Percentiles rank a stretch among this genome's conserved stretches.
phyloP scores from a whole-genome alignment of 2,113 vertebrate species.

The Dendrocopos noguchii region DNA sequence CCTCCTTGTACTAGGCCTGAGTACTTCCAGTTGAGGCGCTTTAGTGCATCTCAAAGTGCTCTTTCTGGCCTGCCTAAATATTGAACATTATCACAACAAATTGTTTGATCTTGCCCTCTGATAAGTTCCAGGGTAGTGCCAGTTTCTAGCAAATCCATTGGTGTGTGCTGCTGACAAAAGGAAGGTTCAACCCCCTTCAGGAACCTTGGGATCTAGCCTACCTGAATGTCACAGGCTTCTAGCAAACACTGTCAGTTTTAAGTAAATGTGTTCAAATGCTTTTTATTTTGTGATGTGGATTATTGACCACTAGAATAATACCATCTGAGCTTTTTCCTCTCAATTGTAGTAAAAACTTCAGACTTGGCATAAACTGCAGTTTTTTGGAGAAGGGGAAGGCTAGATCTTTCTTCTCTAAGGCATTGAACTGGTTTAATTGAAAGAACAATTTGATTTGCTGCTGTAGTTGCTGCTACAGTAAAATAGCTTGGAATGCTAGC shows the following conservation, averaged over 20 bases:
- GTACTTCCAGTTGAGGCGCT: not conserved
- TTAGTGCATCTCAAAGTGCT: not conserved
- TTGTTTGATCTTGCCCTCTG: not conserved
- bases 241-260: not conserved
- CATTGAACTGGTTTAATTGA: slow-evolving; percentile 76
- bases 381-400: slow-evolving; percentile 7
- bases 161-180: not conserved
- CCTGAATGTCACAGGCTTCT: not conserved
- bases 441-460: slow-evolving; percentile 79
- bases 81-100: not conserved
- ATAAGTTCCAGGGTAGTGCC: not conserved
- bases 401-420: slow-evolving; percentile 60
- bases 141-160: not conserved
- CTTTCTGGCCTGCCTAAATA: not conserved
- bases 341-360: slow-evolving; percentile 58
- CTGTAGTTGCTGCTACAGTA: slow-evolving; percentile 61
- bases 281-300: slow-evolving; percentile 36
- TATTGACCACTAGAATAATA: slow-evolving; percentile 20
- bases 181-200: not conserved
- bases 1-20: not conserved
- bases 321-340: slow-evolving; percentile 43
- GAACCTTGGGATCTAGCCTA: not conserved
- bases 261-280: not conserved
- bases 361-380: slow-evolving; percentile 30
- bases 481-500: slow-evolving; percentile 72